Conservation (phyloP, 2,888 invertebrate species). For the Endomychus coccineus region DNA sequence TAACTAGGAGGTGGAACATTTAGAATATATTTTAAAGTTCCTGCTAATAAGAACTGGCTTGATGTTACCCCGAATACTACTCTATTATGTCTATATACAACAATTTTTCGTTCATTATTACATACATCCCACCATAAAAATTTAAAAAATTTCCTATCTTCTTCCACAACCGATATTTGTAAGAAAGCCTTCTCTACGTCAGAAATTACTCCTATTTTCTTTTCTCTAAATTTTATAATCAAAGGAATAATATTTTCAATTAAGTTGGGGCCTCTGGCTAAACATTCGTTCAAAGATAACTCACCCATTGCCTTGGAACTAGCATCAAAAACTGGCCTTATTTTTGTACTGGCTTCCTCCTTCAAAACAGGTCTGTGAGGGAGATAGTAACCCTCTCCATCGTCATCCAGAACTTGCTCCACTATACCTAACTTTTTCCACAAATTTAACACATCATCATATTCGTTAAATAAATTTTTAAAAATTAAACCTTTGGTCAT, state of each 20-base stretch:
- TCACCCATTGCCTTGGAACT: constrained; percentile 17
- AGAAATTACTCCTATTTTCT: constrained; percentile 22
- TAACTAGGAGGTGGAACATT: no score
- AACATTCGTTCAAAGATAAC: constrained; percentile 25
- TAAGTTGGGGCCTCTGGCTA: constrained; percentile 16
- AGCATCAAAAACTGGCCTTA: no score
- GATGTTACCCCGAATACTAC: constrained; percentile 4
- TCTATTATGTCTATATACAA: background rate
- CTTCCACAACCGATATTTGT: constrained; percentile 23
- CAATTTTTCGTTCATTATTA: no score
- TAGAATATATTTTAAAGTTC: no score
- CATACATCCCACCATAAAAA: constrained; percentile 31
- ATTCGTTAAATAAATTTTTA: no score
- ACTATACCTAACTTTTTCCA: no score
- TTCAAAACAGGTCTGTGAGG: no score
- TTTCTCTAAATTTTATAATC: constrained; percentile 17
- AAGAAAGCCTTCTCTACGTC: constrained; percentile 31
- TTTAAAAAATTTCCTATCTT: constrained; percentile 26
- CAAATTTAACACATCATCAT: no score
- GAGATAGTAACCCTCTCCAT: no score
- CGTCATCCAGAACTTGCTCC: no score
- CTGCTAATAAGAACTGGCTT: constrained; percentile 5
- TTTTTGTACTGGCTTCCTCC: no score
- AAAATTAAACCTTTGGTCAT: no score
- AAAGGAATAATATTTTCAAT: constrained; percentile 14